phyloP scores from a whole-genome alignment of 2,113 vertebrate genomes.

The Leptodactylus fuscus region DNA sequence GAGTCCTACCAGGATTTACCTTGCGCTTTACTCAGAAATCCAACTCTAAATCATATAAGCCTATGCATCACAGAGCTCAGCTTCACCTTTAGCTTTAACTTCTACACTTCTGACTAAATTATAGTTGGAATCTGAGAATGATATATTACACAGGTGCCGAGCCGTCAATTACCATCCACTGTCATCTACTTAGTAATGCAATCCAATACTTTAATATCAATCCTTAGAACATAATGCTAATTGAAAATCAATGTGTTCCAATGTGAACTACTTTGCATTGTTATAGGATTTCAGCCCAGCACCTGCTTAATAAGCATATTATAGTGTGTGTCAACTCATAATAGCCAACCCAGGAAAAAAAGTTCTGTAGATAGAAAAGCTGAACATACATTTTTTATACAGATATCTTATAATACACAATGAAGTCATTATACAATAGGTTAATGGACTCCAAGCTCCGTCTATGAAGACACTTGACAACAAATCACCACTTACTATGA shows the following conservation, averaged over 20 bases:
- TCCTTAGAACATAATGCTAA: neutral
- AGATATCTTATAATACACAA: neutral
- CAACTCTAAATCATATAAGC: no score
- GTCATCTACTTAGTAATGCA: neutral
- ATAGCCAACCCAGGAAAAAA: neutral
- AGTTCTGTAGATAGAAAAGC: neutral
- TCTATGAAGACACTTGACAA: no score
- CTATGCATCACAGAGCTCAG: no score
- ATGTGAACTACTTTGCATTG: neutral
- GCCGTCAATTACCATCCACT: neutral
- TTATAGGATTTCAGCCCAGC: neutral
- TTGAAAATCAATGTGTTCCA: slow-evolving; percentile 4
- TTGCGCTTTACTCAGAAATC: no score
- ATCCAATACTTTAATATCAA: neutral
- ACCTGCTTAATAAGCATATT: neutral
- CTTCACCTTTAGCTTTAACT: no score
- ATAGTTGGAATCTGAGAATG: neutral
- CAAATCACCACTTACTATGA: no score
- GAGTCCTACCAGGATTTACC: no score
- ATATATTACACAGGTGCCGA: neutral
- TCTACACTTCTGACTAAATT: neutral
- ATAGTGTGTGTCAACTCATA: neutral
- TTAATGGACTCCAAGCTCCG: no score
- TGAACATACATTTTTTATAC: neutral
- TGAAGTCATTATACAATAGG: no score